These are phyloP conservation scores for Tuta absoluta DNA, from an alignment of 2,888 invertebrate species.

Conservation along the genomic window DNA sequence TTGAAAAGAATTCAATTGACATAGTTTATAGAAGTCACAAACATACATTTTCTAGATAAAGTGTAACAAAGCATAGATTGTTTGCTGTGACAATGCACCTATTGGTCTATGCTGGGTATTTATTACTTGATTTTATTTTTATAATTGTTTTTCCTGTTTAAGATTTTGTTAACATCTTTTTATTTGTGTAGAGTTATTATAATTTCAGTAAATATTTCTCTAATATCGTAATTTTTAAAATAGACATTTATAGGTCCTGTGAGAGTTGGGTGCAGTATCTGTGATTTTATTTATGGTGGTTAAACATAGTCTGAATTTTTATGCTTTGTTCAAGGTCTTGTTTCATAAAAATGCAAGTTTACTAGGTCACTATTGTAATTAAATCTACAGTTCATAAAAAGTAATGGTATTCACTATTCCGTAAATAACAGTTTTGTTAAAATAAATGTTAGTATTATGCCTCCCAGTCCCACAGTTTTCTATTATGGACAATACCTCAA, in stretches of 20 bases:
- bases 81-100: neutral
- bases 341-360: neutral
- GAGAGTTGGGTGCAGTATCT: slow-evolving; percentile 1
- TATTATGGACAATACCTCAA: no score
- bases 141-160: neutral
- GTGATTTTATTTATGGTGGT: slow-evolving; percentile 9
- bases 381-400: no score
- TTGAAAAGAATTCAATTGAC: neutral
- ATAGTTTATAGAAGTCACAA: neutral
- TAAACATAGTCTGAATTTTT: neutral
- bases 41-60: neutral
- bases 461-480: no score
- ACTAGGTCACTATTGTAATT: no score
- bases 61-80: no score
- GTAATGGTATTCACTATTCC: no score
- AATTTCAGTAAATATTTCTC: neutral
- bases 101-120: neutral
- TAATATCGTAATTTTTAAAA: neutral
- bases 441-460: no score
- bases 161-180: neutral
- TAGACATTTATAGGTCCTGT: neutral
- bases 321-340: no score
- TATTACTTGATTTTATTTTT: neutral
- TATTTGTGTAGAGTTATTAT: no score
- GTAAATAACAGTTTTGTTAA: no score